A percentile compares a stretch with the other conserved stretches of the same genome.
Evolutionary conservation across 2,113 vertebrate species (phyloP).

Genomic region (Cepphus grylle): DNA sequence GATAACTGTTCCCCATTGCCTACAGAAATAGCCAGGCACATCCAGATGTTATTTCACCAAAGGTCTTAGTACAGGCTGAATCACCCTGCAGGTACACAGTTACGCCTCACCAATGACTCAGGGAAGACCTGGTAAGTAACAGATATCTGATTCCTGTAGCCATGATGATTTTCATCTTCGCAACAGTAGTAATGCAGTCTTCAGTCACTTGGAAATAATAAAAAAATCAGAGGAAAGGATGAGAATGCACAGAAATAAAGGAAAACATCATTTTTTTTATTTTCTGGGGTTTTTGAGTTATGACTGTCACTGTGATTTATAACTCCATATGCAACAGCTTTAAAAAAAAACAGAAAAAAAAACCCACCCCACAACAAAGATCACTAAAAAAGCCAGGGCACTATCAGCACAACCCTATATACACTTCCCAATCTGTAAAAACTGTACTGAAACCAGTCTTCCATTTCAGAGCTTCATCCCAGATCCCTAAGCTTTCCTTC

Average conservation of each 20-base stretch:
- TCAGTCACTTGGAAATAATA: not conserved
- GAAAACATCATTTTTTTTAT: not conserved
- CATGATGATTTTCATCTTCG: accelerated
- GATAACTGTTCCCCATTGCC: not conserved
- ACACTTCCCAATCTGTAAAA: not conserved
- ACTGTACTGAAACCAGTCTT: not conserved
- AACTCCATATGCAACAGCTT: not conserved
- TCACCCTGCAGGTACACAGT: not conserved
- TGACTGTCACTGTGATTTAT: not conserved
- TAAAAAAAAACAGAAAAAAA: not conserved
- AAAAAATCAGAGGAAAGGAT: not conserved
- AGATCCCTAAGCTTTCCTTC: not conserved
- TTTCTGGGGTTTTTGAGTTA: not conserved
- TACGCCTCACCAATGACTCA: not conserved
- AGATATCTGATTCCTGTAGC: not conserved
- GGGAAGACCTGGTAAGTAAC: not conserved
- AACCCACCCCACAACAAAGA: not conserved
- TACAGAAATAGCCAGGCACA: not conserved
- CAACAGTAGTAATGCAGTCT: not conserved
- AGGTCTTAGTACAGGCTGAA: not conserved
- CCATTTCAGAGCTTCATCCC: not conserved
- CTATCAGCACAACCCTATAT: not conserved
- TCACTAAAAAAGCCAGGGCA: not conserved
- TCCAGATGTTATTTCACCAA: not conserved
- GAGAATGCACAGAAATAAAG: not conserved